A percentile compares a stretch with the other conserved stretches of the same genome.
Conservation (phyloP, 2,113 vertebrate species). For the Cynopterus brachyotis region DNA sequence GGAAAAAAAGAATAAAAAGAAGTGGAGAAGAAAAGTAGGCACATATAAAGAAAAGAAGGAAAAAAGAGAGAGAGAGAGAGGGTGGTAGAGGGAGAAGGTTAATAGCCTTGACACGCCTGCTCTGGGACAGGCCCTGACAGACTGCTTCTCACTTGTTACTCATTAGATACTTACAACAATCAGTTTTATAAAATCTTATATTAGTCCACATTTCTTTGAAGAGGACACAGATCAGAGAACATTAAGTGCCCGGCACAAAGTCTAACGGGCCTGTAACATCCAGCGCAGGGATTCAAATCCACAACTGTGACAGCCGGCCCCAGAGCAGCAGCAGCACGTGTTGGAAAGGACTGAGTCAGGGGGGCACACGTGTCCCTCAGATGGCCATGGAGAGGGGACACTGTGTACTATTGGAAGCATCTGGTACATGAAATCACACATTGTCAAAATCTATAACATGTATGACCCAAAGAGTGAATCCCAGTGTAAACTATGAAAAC, state of each 20-base stretch:
- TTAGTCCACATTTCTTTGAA: background rate
- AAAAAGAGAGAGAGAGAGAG: too few relatives aligned
- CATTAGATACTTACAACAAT: background rate
- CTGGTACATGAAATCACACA: background rate
- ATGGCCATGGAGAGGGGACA: background rate
- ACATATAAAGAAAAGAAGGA: background rate
- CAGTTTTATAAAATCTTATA: background rate
- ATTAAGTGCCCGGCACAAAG: background rate
- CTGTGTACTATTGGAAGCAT: accelerated
- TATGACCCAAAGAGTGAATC: too few relatives aligned
- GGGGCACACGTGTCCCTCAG: accelerated
- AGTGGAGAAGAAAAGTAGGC: background rate
- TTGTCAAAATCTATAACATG: too few relatives aligned
- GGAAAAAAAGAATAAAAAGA: background rate
- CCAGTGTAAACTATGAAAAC: too few relatives aligned
- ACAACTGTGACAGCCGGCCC: background rate
- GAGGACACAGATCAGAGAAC: background rate
- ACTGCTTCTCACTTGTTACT: background rate
- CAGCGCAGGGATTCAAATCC: background rate
- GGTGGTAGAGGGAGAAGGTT: background rate
- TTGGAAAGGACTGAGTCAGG: background rate
- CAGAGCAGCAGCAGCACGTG: accelerated
- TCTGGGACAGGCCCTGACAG: background rate
- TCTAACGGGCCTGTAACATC: background rate
- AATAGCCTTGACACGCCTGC: accelerated